A percentile compares a stretch with the other conserved stretches of the same genome.
These are phyloP conservation scores for Semnornis frantzii DNA, from an alignment of 2,113 vertebrate genomes.

Conservation along the genomic window DNA sequence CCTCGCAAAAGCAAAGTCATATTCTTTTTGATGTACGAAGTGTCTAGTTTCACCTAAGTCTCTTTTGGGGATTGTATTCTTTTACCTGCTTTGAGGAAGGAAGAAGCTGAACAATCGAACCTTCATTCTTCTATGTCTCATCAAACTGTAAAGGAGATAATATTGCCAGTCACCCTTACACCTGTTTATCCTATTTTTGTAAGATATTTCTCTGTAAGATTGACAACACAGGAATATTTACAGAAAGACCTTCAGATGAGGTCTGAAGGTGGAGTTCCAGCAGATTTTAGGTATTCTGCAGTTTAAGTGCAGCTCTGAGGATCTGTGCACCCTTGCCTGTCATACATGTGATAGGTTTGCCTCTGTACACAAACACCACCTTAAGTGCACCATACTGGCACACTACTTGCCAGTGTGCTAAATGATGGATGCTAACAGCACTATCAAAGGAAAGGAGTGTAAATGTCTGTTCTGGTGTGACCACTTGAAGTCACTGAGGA, in stretches of 20 bases:
- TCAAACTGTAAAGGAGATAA: not conserved
- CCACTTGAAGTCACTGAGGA: not conserved
- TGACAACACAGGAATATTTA: not conserved
- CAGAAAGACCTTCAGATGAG: not conserved
- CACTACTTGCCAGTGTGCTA: not conserved
- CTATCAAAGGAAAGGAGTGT: not conserved
- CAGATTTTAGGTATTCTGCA: not conserved
- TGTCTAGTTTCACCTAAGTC: not conserved
- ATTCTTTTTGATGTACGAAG: not conserved
- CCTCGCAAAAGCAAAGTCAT: not conserved
- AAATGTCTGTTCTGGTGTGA: not conserved
- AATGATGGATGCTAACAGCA: not conserved
- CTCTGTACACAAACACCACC: fast-evolving
- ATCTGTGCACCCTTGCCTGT: fast-evolving
- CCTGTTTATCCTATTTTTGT: not conserved
- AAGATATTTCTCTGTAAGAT: not conserved
- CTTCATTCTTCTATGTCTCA: not conserved
- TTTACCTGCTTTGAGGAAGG: not conserved
- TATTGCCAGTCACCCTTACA: not conserved
- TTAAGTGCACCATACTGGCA: not conserved
- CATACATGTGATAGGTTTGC: not conserved
- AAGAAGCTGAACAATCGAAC: not conserved
- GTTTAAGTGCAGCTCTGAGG: not conserved
- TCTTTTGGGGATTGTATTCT: not conserved
- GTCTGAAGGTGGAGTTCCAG: not conserved